Conservation (phyloP, 2,113 vertebrate genomes). For the Gambusia affinis region DNA sequence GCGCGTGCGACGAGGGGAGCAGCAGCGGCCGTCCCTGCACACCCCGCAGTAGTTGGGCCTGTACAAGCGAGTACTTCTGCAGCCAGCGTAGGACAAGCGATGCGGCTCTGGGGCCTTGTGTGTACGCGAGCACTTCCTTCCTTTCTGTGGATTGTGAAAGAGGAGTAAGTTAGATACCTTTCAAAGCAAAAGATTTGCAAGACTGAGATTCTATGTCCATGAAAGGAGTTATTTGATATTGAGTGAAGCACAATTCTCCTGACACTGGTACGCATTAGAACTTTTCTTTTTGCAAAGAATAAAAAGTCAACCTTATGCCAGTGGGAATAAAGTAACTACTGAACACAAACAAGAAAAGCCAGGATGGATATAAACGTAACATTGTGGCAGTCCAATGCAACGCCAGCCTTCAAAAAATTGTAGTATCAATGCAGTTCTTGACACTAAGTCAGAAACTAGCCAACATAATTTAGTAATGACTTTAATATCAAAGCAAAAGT, state of each 20-base stretch:
- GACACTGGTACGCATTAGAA: too few relatives aligned
- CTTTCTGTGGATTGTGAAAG: slow-evolving; percentile 74
- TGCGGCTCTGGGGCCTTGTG: slow-evolving; percentile 82
- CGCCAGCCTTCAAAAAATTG: neutral
- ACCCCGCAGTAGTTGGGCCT: slow-evolving; percentile 83
- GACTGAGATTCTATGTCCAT: neutral
- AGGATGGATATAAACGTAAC: neutral
- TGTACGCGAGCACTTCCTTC: slow-evolving; percentile 84
- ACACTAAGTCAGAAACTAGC: neutral
- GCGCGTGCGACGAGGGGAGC: slow-evolving; percentile 81
- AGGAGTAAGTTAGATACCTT: neutral
- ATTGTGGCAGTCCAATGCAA: neutral
- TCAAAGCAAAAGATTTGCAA: neutral
- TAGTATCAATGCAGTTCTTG: neutral
- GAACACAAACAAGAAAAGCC: neutral
- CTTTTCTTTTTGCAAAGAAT: neutral
- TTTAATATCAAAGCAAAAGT: neutral
- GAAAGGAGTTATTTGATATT: neutral
- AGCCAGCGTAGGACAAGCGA: slow-evolving; percentile 81
- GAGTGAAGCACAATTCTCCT: neutral
- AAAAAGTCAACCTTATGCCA: neutral
- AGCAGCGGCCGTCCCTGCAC: slow-evolving; percentile 84
- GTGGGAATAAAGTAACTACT: neutral
- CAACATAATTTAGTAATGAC: neutral
- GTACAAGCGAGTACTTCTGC: slow-evolving; percentile 81